Conservation (phyloP, 2,113 vertebrate genomes). For the Myotis davidii region DNA sequence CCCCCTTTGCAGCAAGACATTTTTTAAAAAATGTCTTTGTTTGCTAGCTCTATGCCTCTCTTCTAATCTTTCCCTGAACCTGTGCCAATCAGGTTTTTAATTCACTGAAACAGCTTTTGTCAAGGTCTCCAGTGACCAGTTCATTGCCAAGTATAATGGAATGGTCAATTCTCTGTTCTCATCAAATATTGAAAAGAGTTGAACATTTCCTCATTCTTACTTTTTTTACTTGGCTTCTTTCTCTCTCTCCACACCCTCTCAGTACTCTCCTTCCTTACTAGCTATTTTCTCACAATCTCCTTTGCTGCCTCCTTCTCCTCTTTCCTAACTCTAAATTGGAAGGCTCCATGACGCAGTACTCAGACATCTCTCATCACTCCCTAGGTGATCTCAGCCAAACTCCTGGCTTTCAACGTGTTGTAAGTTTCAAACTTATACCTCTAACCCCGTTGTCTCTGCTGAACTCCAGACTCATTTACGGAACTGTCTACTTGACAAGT, state of each 20-base stretch:
- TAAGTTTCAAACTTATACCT: neutral
- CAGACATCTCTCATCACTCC: neutral
- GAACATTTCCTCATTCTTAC: neutral
- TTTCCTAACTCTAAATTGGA: neutral
- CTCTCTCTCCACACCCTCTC: neutral
- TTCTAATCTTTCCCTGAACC: conserved; percentile 13
- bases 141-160: neutral
- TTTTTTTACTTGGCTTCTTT: neutral
- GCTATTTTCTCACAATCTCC: neutral
- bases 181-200: conserved; percentile 30
- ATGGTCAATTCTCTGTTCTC: conserved; percentile 20
- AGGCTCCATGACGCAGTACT: neutral
- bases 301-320: neutral
- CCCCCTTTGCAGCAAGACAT: neutral
- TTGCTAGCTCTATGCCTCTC: neutral
- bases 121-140: neutral
- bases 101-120: neutral
- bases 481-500: neutral
- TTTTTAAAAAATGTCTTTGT: neutral
- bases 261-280: neutral
- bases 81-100: neutral
- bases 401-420: neutral
- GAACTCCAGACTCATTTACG: neutral
- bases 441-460: neutral
- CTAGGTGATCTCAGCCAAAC: neutral